A percentile compares a stretch with the other conserved stretches of the same genome.
phyloP scores from a whole-genome alignment of 2,113 vertebrate species.

The Drymodes brunneopygia region DNA sequence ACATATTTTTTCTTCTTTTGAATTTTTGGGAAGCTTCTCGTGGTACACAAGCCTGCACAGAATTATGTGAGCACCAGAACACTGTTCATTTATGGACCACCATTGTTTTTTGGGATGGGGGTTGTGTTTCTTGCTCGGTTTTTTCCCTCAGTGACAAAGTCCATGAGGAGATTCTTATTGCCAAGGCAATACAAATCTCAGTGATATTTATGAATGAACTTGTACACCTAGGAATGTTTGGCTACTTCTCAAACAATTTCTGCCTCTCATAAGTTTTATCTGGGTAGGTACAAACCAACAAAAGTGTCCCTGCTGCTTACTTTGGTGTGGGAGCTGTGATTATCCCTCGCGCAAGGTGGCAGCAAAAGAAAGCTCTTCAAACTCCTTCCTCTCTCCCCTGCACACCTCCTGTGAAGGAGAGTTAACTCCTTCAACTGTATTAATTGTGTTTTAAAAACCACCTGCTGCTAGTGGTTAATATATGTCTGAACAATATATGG shows the following conservation, averaged over 20 bases:
- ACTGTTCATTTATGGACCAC: background rate
- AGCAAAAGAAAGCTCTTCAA: conserved; percentile 32
- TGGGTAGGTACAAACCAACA: background rate
- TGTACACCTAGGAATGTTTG: background rate
- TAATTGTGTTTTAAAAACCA: background rate
- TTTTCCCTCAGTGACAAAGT: background rate
- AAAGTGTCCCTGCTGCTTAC: background rate
- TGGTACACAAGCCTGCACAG: background rate
- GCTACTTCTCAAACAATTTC: background rate
- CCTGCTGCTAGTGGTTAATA: background rate
- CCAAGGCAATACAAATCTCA: background rate
- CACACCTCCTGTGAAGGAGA: background rate
- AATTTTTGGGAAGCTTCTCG: background rate
- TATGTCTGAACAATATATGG: background rate
- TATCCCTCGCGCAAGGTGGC: conserved; percentile 28
- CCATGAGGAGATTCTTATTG: background rate
- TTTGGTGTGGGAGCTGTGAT: background rate
- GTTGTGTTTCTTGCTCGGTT: background rate
- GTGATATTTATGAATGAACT: background rate
- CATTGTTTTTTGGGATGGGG: background rate
- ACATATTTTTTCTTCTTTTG: background rate
- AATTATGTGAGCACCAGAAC: background rate
- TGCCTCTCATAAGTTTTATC: background rate
- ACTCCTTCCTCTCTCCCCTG: background rate
- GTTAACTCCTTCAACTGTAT: background rate